Conservation (phyloP, 2,113 vertebrate species). For the Chelonoidis abingdonii region DNA sequence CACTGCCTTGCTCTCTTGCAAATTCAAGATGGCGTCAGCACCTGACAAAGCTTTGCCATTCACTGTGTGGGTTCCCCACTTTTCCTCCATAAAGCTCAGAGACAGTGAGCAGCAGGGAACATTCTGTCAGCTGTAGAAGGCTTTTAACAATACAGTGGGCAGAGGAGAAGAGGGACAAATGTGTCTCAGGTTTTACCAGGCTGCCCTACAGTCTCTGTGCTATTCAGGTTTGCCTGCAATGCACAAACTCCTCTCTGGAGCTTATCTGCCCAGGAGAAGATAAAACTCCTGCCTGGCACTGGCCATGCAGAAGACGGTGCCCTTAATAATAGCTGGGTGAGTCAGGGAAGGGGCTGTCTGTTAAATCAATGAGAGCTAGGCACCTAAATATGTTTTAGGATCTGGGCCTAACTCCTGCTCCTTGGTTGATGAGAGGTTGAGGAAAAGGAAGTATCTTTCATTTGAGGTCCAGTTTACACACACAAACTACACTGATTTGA, state of each 20-base stretch:
- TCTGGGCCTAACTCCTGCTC: neutral
- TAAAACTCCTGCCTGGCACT: rapidly evolving
- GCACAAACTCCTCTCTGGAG: rapidly evolving
- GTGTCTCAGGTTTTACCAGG: neutral
- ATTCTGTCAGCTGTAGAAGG: neutral
- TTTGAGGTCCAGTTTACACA: rapidly evolving
- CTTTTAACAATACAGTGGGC: neutral
- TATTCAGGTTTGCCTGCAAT: neutral
- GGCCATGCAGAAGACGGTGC: rapidly evolving
- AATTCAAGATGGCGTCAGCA: rapidly evolving
- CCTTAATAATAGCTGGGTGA: neutral
- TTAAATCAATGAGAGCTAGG: neutral
- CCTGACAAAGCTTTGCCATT: neutral
- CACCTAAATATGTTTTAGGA: neutral
- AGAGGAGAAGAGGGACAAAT: neutral
- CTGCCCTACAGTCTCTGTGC: neutral
- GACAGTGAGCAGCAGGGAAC: neutral
- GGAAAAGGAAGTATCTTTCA: no score
- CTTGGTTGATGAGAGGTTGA: no score
- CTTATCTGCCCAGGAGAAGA: neutral
- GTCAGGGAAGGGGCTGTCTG: neutral
- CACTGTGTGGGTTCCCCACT: neutral
- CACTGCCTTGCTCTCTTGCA: neutral
- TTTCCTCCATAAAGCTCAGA: neutral
- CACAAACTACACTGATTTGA: neutral